Evolutionary conservation across 2,888 invertebrate genomes (phyloP).

Genomic region (Sisyra nigra): DNA sequence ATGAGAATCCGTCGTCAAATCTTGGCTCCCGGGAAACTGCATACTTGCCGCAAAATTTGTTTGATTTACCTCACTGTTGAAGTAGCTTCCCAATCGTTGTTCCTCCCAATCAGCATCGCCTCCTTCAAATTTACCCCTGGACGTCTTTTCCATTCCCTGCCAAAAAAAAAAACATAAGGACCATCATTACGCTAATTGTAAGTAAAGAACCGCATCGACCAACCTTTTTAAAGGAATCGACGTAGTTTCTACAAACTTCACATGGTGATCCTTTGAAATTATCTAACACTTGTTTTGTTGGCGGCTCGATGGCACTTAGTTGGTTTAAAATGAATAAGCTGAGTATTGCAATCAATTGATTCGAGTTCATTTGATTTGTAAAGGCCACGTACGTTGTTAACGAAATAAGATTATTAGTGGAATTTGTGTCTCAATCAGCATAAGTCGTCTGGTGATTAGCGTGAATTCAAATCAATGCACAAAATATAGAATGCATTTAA

Average conservation of each 20-base stretch:
- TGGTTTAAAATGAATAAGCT: no score
- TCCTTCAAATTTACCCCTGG: conserved; percentile 80
- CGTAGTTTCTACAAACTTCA: conserved; percentile 56
- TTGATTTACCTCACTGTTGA: conserved; percentile 65
- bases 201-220: conserved; percentile 6
- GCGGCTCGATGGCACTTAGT: neutral
- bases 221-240: conserved; percentile 54
- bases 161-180: conserved; percentile 16
- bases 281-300: conserved; percentile 20
- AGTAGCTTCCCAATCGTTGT: conserved; percentile 65
- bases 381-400: no score
- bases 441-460: no score
- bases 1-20: no score
- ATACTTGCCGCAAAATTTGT: no score
- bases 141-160: conserved; percentile 68
- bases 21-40: no score
- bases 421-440: no score
- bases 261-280: conserved; percentile 52
- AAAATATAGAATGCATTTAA: no score
- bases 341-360: no score
- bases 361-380: no score
- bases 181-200: conserved; percentile 1
- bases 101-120: conserved; percentile 92
- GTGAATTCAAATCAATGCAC: no score
- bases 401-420: no score